A percentile compares a stretch with the other conserved stretches of the same genome.
Conservation (phyloP, 2,113 vertebrate species). For the Stomatorhinus ivindoensis region DNA sequence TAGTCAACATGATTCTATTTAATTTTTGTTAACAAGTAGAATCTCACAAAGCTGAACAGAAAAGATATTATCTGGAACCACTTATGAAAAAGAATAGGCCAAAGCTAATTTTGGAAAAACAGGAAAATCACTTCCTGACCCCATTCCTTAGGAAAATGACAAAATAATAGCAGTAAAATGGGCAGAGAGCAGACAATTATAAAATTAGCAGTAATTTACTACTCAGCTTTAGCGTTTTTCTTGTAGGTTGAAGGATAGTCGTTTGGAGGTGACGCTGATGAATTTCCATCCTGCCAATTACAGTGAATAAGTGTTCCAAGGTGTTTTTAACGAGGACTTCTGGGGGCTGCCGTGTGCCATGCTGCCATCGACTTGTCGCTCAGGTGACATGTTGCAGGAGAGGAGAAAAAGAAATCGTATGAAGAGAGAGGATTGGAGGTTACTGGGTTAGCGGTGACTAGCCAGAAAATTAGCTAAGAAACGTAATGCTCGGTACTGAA, state of each 20-base stretch:
- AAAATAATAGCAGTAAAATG: not conserved
- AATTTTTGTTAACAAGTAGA: not conserved
- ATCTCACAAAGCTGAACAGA: not conserved
- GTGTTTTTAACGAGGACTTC: not conserved
- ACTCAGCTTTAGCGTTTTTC: not conserved
- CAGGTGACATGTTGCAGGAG: not conserved
- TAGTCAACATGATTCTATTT: not conserved
- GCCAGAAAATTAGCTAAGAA: not conserved
- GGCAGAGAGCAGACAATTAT: conserved; percentile 4
- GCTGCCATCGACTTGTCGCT: not conserved
- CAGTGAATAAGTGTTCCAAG: conserved; percentile 1
- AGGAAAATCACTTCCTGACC: not conserved
- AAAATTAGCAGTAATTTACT: conserved; percentile 8
- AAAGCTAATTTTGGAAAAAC: conserved; percentile 5
- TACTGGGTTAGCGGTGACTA: not conserved
- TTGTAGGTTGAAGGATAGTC: not conserved
- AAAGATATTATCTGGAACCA: conserved; percentile 1
- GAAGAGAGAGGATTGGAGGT: not conserved
- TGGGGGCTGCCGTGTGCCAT: not conserved
- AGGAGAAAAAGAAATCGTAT: not conserved
- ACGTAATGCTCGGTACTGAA: not conserved
- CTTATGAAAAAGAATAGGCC: not conserved
- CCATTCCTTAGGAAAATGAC: conserved; percentile 3
- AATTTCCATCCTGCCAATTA: not conserved
- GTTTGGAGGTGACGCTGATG: not conserved